phyloP scores from a whole-genome alignment of 92 coral and sea anemone genomes.

The Heliopora coerulea region DNA sequence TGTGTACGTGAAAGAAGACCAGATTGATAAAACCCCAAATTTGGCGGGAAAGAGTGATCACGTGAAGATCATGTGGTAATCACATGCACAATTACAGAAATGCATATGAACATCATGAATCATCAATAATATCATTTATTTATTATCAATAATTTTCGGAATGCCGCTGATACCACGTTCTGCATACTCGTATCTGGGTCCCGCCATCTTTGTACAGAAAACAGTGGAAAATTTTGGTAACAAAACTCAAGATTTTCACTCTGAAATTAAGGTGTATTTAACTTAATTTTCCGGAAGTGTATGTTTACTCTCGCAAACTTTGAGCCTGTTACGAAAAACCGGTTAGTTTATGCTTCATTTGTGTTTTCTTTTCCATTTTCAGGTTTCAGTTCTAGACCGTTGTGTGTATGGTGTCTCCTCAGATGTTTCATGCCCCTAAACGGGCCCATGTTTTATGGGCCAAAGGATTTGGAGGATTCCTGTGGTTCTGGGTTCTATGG shows the following conservation, averaged over 20 bases:
- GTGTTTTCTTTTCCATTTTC: not conserved
- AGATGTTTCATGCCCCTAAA: constrained; percentile 61
- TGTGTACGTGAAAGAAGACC: not conserved
- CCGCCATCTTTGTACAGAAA: constrained; percentile 30
- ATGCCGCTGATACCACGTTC: no score
- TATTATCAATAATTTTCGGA: no score
- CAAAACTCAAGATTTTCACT: constrained; percentile 3
- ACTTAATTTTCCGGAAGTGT: not conserved
- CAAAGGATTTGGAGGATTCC: constrained; percentile 83
- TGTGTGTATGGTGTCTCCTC: constrained; percentile 24
- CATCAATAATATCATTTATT: no score
- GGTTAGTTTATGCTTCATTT: no score
- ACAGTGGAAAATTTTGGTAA: not conserved
- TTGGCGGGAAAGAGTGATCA: constrained; percentile 31
- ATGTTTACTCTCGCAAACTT: not conserved
- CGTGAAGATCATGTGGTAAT: not conserved
- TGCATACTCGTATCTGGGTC: not conserved
- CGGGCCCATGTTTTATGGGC: constrained; percentile 76
- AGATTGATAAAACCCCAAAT: not conserved
- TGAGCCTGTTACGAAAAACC: not conserved
- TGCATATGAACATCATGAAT: no score
- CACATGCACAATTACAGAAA: no score
- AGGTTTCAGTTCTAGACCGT: not conserved
- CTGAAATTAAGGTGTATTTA: not conserved
- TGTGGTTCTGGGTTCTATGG: constrained; percentile 97